Evolutionary conservation across 1,140 invertebrate genomes (phyloP).

Genomic region (Drosophila truncata): DNA sequence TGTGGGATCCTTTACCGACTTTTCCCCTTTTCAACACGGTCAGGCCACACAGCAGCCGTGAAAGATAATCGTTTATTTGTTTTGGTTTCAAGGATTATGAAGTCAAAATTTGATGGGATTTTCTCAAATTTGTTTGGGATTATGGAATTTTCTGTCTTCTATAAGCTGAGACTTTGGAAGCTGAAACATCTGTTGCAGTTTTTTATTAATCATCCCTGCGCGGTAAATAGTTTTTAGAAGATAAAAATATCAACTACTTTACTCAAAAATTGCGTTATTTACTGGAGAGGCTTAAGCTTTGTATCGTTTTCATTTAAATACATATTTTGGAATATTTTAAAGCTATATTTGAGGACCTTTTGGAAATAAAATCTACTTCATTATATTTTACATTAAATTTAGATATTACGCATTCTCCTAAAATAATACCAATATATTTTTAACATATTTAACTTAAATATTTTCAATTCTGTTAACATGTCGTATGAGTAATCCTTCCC

Average conservation of each 20-base stretch:
- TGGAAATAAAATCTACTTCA: neutral
- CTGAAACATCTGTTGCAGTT: slow-evolving; percentile 13
- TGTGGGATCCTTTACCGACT: slow-evolving; percentile 25
- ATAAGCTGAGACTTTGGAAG: neutral
- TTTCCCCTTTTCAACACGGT: slow-evolving; percentile 18
- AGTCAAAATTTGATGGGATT: slow-evolving; percentile 53
- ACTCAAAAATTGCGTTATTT: no score
- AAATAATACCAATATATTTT: neutral
- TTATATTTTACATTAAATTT: neutral
- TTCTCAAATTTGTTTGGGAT: slow-evolving; percentile 16
- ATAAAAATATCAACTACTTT: neutral
- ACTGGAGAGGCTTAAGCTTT: neutral
- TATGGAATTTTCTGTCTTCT: neutral
- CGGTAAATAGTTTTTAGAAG: neutral
- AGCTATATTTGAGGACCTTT: neutral
- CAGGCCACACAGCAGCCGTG: slow-evolving; percentile 18
- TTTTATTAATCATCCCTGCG: neutral
- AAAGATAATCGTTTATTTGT: slow-evolving; percentile 70
- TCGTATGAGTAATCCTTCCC: neutral
- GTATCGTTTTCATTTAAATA: neutral
- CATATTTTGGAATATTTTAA: neutral
- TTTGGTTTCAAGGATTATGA: slow-evolving; percentile 52
- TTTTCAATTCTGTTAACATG: neutral
- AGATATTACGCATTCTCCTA: neutral
- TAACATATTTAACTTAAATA: neutral